Conservation (phyloP, 1,140 invertebrate genomes). For the Drosophila rhopaloa region DNA sequence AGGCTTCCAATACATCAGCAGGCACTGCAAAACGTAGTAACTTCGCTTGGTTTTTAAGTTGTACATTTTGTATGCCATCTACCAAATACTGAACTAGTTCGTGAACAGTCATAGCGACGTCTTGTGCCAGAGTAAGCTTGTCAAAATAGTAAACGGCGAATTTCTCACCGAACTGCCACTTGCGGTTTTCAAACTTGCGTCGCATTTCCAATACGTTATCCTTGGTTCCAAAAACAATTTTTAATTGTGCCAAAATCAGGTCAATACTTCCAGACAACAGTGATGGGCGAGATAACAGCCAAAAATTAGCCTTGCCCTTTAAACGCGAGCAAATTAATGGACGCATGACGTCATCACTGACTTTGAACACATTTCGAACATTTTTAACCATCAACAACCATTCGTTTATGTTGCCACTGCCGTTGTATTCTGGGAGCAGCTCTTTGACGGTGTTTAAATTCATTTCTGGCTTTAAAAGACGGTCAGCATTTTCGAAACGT, state of each 20-base stretch:
- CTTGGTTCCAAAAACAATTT: not conserved
- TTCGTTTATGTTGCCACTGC: not conserved
- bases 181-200: not conserved
- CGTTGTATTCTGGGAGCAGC: not conserved
- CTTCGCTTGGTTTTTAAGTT: conserved; percentile 2
- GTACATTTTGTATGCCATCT: conserved; percentile 4
- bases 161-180: not conserved
- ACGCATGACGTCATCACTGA: conserved; percentile 1
- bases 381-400: not conserved
- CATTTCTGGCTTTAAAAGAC: not conserved
- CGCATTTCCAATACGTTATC: not conserved
- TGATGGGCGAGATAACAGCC: conserved; percentile 2
- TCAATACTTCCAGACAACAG: not conserved
- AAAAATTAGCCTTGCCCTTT: conserved; percentile 3
- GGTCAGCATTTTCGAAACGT: not conserved
- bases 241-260: not conserved
- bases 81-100: conserved; percentile 2
- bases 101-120: not conserved
- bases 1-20: conserved; percentile 1
- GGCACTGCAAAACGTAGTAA: conserved; percentile 1
- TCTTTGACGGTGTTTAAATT: conserved; percentile 1
- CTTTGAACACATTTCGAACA: not conserved
- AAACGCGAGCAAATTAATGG: conserved; percentile 1
- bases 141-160: not conserved
- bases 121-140: not conserved